Evolutionary conservation across 2,113 vertebrate species (phyloP).

Genomic region (Tamias sibiricus): DNA sequence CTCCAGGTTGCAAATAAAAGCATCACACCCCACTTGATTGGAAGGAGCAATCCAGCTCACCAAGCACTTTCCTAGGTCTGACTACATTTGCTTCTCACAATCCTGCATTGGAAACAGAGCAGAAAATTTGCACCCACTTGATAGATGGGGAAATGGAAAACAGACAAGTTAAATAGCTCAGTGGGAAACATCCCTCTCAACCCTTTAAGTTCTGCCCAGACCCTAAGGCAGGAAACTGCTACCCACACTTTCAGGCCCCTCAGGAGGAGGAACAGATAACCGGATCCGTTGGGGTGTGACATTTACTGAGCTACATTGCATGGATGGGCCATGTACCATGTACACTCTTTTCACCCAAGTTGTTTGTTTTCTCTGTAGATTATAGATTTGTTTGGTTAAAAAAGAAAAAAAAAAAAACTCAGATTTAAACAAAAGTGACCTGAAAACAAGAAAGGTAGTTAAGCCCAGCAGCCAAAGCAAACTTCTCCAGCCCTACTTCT

Average conservation of each 20-base stretch:
- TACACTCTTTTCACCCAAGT: neutral
- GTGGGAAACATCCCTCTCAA: neutral
- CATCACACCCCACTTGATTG: neutral
- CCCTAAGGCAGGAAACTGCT: neutral
- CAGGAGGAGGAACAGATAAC: neutral
- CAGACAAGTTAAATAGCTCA: neutral
- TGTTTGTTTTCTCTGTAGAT: neutral
- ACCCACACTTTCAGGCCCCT: neutral
- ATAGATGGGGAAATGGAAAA: neutral
- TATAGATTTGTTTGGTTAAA: neutral
- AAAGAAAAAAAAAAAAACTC: neutral
- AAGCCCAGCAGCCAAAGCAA: neutral
- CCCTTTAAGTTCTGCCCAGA: neutral
- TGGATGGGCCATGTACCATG: neutral
- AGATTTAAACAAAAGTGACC: conserved; percentile 40
- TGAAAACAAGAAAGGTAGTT: neutral
- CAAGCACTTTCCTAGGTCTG: neutral
- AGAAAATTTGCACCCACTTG: conserved; percentile 2
- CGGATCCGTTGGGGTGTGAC: neutral
- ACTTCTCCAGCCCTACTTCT: neutral
- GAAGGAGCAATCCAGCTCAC: neutral
- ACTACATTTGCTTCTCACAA: neutral
- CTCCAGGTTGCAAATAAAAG: neutral
- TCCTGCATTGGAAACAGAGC: neutral
- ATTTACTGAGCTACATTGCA: neutral